Evolutionary conservation across 2,797 vertebrate species (phyloP).

Genomic region (Holocentrus rufus): DNA sequence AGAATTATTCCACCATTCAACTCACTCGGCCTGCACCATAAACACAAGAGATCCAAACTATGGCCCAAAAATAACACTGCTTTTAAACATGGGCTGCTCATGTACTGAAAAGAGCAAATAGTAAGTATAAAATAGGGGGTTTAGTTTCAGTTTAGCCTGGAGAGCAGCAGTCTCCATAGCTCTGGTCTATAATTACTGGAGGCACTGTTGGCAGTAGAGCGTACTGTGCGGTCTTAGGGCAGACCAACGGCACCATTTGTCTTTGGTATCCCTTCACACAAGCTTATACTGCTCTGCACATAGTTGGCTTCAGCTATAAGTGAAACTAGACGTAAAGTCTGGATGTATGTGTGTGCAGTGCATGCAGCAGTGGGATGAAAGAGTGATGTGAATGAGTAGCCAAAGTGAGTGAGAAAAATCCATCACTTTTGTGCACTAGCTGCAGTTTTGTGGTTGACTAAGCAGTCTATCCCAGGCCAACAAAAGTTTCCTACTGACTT

Average conservation of each 20-base stretch:
- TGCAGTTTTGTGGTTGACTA: neutral
- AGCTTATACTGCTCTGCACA: slow-evolving; percentile 49
- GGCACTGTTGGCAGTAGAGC: slow-evolving; percentile 74
- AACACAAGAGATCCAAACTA: slow-evolving; percentile 65
- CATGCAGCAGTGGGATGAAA: slow-evolving; percentile 6
- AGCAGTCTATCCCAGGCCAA: neutral
- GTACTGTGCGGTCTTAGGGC: slow-evolving; percentile 71
- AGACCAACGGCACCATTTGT: slow-evolving; percentile 74
- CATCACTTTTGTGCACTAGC: neutral
- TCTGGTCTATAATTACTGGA: slow-evolving; percentile 80
- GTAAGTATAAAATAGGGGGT: slow-evolving; percentile 75
- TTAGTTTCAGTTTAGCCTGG: slow-evolving; percentile 78
- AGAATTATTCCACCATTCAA: slow-evolving; percentile 51
- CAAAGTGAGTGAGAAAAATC: neutral
- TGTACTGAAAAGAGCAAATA: slow-evolving; percentile 75
- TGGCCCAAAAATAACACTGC: slow-evolving; percentile 76
- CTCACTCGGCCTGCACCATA: slow-evolving; percentile 57
- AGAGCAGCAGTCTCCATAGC: slow-evolving; percentile 73
- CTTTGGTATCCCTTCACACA: slow-evolving; percentile 67
- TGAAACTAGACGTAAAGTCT: slow-evolving; percentile 24
- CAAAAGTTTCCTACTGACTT: neutral
- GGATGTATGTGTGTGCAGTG: slow-evolving; percentile 28
- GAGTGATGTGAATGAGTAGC: slow-evolving; percentile 11
- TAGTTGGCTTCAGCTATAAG: slow-evolving; percentile 36
- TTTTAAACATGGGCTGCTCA: slow-evolving; percentile 75